Base-by-base conservation (phyloP, 2,113 vertebrate species). In the Cephalopterus ornatus region DNA sequence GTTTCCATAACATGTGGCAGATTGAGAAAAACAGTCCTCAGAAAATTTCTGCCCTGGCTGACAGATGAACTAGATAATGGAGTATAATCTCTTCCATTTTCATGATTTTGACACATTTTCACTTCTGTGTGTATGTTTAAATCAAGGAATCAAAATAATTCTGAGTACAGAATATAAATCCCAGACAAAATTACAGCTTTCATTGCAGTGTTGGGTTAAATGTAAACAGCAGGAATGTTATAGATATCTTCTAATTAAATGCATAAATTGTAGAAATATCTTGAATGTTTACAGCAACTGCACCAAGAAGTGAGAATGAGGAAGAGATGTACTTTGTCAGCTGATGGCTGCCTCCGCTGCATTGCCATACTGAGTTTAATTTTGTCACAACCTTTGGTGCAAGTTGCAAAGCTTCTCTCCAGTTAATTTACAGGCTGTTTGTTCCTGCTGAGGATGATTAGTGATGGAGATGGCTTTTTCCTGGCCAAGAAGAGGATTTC, bases 31-130 rank as follows among this genome's bases (percentile, higher is more conserved):
- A 62, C 88, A 91, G 63, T 62, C 85, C 72, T 88, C 35, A 8
- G 65, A 89, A 80, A 68, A 59, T 88, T 92, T 88, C 80, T 95
- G 86, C 65, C 89, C 92, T 55, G 30, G 59, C 42, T 96, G 94
- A 93, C 94, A 95, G 86, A 91, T 92, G 88, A 92, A 58, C 72
- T 80, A 77, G 76, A 67, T 92, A 96, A 96, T 88, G 76, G 86
- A 47, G 41, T 83, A 86, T 92, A 77, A 95, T 94, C 89, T 95
- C 74, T 88, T 92, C 81, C 92, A 88, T 92, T 97, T 93, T 88
- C 91, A 73, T 93, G 68, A 77, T 93, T 86, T 84, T 93, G 86
- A 95, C 91, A 92, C 68, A 88, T 95, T 97, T 95, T 95, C 93
- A 77, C 94, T 95, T 86, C 91, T 58, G 46, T 76, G 74, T 84